phyloP scores from a whole-genome alignment of 2,113 vertebrate genomes.

The Chamaea fasciata region DNA sequence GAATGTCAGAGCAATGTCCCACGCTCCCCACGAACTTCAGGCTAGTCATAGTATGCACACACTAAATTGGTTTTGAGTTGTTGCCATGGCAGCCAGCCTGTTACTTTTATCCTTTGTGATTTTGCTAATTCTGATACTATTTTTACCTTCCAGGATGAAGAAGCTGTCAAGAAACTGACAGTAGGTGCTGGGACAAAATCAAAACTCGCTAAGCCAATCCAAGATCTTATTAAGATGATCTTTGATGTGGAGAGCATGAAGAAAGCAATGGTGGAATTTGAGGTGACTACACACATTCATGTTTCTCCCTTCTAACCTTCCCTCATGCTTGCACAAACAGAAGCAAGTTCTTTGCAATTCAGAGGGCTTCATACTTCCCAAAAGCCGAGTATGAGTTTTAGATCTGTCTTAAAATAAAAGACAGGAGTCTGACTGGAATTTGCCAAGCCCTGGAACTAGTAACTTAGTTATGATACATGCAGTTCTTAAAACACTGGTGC shows the following conservation, averaged over 20 bases:
- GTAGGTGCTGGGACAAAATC: slow-evolving; percentile 88
- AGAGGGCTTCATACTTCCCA: background rate
- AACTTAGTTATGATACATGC: background rate
- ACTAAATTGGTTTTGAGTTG: background rate
- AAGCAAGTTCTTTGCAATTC: background rate
- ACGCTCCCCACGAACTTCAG: background rate
- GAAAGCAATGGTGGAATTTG: slow-evolving; percentile 98
- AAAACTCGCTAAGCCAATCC: slow-evolving; percentile 84
- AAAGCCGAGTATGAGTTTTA: background rate
- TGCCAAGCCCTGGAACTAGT: background rate
- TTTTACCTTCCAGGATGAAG: slow-evolving; percentile 84
- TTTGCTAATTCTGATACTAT: slow-evolving; percentile 42
- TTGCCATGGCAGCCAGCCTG: slow-evolving; percentile 16
- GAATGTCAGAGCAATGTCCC: background rate
- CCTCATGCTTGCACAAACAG: background rate
- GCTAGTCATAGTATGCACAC: background rate
- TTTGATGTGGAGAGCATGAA: slow-evolving; percentile 99
- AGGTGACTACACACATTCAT: slow-evolving; percentile 68
- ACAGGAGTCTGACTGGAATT: background rate
- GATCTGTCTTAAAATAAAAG: background rate
- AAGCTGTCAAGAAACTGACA: slow-evolving; percentile 90
- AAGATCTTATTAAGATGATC: slow-evolving; percentile 93
- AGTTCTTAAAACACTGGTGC: background rate
- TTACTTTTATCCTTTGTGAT: slow-evolving; percentile 23
- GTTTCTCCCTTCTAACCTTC: background rate